Conservation (phyloP, 2,888 invertebrate species). For the Scrobipalpa costella region DNA sequence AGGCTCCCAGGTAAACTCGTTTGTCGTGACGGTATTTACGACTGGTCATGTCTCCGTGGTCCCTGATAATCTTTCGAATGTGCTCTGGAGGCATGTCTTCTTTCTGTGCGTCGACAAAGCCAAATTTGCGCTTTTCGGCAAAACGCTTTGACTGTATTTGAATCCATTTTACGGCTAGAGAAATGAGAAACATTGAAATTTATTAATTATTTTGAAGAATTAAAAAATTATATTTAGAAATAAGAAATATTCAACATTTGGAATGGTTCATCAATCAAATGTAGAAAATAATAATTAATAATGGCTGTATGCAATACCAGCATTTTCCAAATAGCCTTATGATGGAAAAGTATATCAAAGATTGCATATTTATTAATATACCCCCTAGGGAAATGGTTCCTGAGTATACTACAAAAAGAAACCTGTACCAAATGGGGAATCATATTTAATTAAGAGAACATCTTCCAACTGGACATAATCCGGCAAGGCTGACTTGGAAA, state of each 20-base stretch:
- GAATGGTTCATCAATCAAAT: background rate
- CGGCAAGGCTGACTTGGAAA: too few relatives aligned
- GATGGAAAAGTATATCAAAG: conserved; percentile 63
- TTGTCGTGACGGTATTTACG: conserved; percentile 99
- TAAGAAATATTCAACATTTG: background rate
- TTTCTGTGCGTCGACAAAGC: conserved; percentile 99
- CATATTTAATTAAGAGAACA: too few relatives aligned
- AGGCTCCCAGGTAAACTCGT: conserved; percentile 97
- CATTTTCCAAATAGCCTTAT: conserved; percentile 54
- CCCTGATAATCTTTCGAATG: conserved; percentile 98
- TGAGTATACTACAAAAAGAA: conserved; percentile 39
- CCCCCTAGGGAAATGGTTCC: conserved; percentile 46
- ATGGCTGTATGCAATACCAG: conserved; percentile 60
- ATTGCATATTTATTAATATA: conserved; percentile 49
- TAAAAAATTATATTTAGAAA: too few relatives aligned
- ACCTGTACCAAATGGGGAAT: conserved; percentile 34
- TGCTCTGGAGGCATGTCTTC: conserved; percentile 99
- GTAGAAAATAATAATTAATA: background rate
- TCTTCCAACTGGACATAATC: too few relatives aligned
- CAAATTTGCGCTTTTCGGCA: conserved; percentile 98
- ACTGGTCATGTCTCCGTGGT: conserved; percentile 99
- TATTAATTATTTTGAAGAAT: too few relatives aligned
- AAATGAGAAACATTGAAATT: too few relatives aligned
- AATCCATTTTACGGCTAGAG: conserved; percentile 96
- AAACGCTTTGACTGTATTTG: conserved; percentile 99